These are phyloP conservation scores for Ceratosolen solmsi DNA, from an alignment of 1,140 invertebrate genomes.

Conservation along the genomic window DNA sequence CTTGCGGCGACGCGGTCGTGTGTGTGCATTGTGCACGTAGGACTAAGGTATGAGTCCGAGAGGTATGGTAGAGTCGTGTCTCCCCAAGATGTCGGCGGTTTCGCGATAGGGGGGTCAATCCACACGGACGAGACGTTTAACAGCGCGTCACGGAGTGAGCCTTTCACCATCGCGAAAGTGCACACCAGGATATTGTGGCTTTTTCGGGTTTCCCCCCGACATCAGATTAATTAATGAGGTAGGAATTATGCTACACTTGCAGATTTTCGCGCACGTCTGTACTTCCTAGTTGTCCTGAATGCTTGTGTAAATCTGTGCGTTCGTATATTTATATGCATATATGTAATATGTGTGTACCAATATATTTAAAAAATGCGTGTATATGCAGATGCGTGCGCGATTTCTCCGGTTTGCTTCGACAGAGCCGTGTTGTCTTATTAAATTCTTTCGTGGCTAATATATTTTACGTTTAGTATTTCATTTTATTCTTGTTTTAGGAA, in stretches of 20 bases:
- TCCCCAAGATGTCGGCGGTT: constrained; percentile 50
- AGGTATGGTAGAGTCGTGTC: constrained; percentile 15
- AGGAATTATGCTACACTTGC: neutral
- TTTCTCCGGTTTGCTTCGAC: neutral
- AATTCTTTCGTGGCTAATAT: neutral
- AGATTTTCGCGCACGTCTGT: neutral
- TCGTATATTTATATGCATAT: neutral
- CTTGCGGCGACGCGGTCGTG: constrained; percentile 46
- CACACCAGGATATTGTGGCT: neutral
- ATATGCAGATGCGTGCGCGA: neutral
- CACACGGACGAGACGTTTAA: constrained; percentile 10
- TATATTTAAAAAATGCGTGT: neutral
- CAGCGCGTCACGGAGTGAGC: neutral
- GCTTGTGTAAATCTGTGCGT: constrained; percentile 12
- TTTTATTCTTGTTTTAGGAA: neutral
- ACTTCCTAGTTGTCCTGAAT: neutral
- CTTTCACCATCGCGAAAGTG: neutral
- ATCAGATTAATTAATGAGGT: constrained; percentile 4
- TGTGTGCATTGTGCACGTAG: neutral
- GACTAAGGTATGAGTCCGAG: constrained; percentile 6
- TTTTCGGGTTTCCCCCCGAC: neutral
- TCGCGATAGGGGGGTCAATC: constrained; percentile 29
- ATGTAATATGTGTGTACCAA: neutral
- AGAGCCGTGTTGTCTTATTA: neutral
- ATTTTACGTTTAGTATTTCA: neutral